Evolutionary conservation across 2,888 invertebrate genomes (phyloP).

Genomic region (Allacma fusca): DNA sequence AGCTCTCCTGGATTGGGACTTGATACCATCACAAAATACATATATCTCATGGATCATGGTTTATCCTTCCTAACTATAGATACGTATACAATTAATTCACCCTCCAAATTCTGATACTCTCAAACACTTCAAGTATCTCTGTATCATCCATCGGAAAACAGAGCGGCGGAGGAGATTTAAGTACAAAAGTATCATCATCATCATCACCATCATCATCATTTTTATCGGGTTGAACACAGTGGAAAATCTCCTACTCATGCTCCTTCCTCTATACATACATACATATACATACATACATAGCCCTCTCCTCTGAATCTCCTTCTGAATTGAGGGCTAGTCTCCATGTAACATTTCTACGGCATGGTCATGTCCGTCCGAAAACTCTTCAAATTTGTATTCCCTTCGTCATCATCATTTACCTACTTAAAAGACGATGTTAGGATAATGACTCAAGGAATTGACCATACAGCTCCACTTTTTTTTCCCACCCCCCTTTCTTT

Average conservation of each 20-base stretch:
- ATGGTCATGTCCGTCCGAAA: neutral
- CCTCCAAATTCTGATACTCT: no score
- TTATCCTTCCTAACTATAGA: neutral
- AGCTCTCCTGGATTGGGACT: neutral
- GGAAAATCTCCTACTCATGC: neutral
- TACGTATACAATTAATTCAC: no score
- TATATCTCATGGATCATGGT: slow-evolving; percentile 3
- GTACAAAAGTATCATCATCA: slow-evolving; percentile 3
- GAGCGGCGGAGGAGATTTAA: neutral
- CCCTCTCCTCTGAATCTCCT: neutral
- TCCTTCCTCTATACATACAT: neutral
- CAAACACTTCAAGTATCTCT: neutral
- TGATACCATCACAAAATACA: neutral
- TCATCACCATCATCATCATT: neutral
- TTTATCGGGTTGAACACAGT: neutral
- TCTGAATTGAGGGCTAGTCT: neutral
- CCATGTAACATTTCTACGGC: neutral
- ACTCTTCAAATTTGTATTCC: neutral
- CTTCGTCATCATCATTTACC: neutral
- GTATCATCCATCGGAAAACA: neutral
- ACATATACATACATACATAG: no score
- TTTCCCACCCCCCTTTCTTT: no score
- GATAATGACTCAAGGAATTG: neutral
- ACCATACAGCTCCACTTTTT: no score
- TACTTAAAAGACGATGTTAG: no score